Base-by-base conservation (phyloP, 2,888 invertebrate genomes). In the Polydrusus tereticollis region DNA sequence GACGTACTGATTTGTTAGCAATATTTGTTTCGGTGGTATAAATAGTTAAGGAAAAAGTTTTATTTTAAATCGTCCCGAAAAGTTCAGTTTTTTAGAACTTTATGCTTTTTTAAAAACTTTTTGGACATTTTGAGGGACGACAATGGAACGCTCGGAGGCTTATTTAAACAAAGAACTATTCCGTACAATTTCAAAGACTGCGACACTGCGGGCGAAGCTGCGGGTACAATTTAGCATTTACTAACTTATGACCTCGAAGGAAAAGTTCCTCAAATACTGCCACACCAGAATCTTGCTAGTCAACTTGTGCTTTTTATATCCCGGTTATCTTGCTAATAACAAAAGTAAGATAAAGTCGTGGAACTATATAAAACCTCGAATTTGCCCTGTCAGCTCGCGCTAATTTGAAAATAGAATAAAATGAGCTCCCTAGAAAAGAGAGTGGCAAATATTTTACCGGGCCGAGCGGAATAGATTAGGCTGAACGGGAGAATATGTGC, bases 331-430 rank as follows among this genome's bases (percentile, higher is more conserved):
- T 52, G 2, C 16, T 29, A 21, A 16, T 52, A 52, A 52, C n/a
- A 29, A 52, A 52, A 52, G 52, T 52, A 21, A 43, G 43, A 60
- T 62, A 62, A 47, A 47, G 62, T 33, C 26, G 36, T 58, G 38
- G 21, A 16, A 33, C 58, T 36, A 67, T 58, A 67, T 67, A 58
- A 58, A 67, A 45, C 38, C 60, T 68, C 68, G 41, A 68, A 60
- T 52, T 68, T 68, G 50, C 59, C 50, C 21, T 60, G 68, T 68
- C 68, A 68, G 60, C 45, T 26, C 16, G 45, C 38, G 33, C 60
- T 68, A 68, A 68, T 68, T 68, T 60, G 52, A 68, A 68, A 68
- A 67, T 68, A 68, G 68, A 60, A 68, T 60, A 68, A 60, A 68
- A 59, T 52, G 52, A 60, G 59, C 50, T 52, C 23, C 47, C 38